These are phyloP conservation scores for Amblyornis subalaris DNA, from an alignment of 2,113 vertebrate genomes.

Conservation along the genomic window DNA sequence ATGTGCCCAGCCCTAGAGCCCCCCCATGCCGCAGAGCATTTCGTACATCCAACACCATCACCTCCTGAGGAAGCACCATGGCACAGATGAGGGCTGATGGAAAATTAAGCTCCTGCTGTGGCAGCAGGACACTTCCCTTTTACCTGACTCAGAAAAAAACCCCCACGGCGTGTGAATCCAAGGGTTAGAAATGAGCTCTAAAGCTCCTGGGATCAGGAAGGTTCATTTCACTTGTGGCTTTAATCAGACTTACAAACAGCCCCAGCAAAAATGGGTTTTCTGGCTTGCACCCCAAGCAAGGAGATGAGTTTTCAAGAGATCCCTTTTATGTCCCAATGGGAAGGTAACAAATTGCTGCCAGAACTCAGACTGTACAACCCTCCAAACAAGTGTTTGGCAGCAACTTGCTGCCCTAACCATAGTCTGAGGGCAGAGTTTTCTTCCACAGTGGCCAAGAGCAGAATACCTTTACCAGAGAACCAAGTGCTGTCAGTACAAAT, in stretches of 20 bases:
- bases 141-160: neutral
- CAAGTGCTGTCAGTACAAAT: neutral
- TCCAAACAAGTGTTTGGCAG: neutral
- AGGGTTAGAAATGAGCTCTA: neutral
- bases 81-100: neutral
- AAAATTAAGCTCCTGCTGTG: neutral
- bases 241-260: neutral
- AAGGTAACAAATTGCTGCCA: neutral
- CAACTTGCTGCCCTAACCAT: neutral
- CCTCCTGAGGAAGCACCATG: neutral
- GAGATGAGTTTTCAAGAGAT: neutral
- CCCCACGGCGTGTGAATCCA: neutral
- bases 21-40: neutral
- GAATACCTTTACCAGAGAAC: neutral
- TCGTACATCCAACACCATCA: neutral
- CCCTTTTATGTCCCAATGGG: neutral
- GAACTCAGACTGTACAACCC: neutral
- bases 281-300: neutral
- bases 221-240: neutral
- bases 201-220: neutral
- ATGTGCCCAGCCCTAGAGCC: neutral
- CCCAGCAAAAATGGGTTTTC: neutral
- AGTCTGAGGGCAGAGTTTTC: neutral
- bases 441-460: neutral
- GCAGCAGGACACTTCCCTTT: neutral